These are phyloP conservation scores for Galago senegalensis DNA, from an alignment of 2,797 vertebrate species.

Conservation along the genomic window DNA sequence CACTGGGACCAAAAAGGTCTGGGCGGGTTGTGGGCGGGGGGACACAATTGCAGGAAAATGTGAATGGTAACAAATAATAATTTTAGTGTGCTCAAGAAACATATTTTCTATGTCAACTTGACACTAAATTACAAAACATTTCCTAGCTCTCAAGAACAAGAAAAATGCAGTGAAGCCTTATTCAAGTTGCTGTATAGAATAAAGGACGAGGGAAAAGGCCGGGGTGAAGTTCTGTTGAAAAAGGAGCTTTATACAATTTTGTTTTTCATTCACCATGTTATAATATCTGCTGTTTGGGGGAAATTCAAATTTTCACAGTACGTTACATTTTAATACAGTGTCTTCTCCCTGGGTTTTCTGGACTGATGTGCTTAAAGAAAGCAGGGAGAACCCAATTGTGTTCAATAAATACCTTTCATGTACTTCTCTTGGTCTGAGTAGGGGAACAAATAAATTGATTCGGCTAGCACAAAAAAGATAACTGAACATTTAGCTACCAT, in stretches of 20 bases:
- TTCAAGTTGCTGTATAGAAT: neutral
- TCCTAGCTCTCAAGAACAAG: neutral
- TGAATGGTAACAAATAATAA: slow-evolving; percentile 65
- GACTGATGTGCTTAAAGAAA: slow-evolving; percentile 29
- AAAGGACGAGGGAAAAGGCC: neutral
- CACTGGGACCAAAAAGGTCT: neutral
- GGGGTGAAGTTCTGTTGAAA: neutral
- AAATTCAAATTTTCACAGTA: slow-evolving; percentile 43
- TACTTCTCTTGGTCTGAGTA: slow-evolving; percentile 11
- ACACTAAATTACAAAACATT: slow-evolving; percentile 37
- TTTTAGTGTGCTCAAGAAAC: slow-evolving; percentile 12
- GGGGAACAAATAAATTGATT: slow-evolving; percentile 24
- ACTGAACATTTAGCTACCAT: slow-evolving; percentile 16
- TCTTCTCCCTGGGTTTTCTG: slow-evolving; percentile 32
- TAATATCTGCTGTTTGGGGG: neutral
- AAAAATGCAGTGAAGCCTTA: neutral
- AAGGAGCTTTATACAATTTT: neutral
- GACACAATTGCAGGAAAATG: slow-evolving; percentile 13
- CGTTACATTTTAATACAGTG: neutral
- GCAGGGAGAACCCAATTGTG: neutral
- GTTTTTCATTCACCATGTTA: neutral
- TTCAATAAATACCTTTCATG: neutral
- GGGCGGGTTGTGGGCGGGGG: neutral
- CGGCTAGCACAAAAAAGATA: neutral
- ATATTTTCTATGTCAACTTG: slow-evolving; percentile 54